These are phyloP conservation scores for Phylloscopus trochiloides DNA, from an alignment of 2,113 vertebrate species.

Conservation along the genomic window DNA sequence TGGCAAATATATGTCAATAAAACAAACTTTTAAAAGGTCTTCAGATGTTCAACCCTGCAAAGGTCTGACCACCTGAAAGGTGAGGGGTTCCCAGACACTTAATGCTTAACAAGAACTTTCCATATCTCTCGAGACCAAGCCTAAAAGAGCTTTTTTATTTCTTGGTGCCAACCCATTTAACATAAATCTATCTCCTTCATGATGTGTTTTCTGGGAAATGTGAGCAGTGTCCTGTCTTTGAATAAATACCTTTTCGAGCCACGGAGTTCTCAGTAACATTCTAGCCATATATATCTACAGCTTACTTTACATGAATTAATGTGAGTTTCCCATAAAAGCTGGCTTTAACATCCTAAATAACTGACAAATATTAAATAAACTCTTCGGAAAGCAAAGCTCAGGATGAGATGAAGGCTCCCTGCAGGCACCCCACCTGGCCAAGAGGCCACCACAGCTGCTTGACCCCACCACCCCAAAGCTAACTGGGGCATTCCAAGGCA, in stretches of 20 bases:
- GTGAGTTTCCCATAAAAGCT: not conserved
- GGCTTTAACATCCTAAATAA: not conserved
- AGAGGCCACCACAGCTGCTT: accelerated
- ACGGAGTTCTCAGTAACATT: not conserved
- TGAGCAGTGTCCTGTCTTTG: not conserved
- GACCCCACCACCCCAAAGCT: not conserved
- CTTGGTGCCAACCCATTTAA: not conserved
- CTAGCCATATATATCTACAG: not conserved
- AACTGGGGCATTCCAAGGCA: not conserved
- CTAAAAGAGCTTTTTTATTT: not conserved
- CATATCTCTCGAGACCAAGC: accelerated
- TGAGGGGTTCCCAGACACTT: not conserved
- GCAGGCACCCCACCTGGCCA: not conserved
- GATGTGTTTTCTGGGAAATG: not conserved
- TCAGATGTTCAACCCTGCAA: not conserved
- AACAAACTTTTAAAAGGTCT: not conserved
- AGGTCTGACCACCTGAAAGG: not conserved
- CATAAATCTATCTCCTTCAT: not conserved
- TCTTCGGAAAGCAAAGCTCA: not conserved
- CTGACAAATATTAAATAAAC: not conserved
- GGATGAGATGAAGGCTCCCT: not conserved
- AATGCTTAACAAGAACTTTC: not conserved
- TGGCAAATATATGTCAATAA: not conserved
- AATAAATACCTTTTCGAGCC: not conserved
- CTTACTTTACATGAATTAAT: not conserved